A percentile compares a stretch with the other conserved stretches of the same genome.
These are phyloP conservation scores for Odontamblyopus lacepedii DNA, from an alignment of 2,797 vertebrate species.

Conservation along the genomic window DNA sequence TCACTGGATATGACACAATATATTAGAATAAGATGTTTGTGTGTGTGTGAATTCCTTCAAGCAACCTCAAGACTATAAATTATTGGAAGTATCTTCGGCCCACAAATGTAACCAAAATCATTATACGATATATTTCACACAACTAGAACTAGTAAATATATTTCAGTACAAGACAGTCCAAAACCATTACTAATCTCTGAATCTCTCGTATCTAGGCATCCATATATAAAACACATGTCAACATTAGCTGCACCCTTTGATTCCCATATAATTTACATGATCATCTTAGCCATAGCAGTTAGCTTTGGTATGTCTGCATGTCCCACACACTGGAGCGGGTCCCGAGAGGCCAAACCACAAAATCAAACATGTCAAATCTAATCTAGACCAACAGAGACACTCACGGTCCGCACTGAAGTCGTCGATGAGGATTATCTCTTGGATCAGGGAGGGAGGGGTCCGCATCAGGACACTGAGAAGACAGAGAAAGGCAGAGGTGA, in stretches of 20 bases:
- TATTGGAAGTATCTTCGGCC: too few relatives aligned
- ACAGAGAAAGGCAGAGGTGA: neutral
- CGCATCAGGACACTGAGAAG: slow-evolving; percentile 86
- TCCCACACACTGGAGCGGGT: neutral
- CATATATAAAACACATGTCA: slow-evolving; percentile 5
- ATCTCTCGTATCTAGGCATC: neutral
- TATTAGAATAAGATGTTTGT: too few relatives aligned
- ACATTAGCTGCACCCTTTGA: neutral
- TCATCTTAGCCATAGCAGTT: neutral
- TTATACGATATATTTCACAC: too few relatives aligned
- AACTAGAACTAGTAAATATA: neutral
- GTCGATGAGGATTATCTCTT: slow-evolving; percentile 96
- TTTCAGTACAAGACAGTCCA: neutral
- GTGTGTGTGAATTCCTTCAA: too few relatives aligned
- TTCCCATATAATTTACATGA: neutral
- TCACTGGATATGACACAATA: too few relatives aligned
- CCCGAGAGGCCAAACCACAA: neutral
- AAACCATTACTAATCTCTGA: neutral
- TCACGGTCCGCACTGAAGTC: slow-evolving; percentile 97
- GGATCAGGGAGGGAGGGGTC: slow-evolving; percentile 88
- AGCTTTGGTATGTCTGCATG: neutral
- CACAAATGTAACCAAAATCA: neutral
- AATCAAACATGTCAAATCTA: neutral
- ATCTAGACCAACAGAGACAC: slow-evolving; percentile 52
- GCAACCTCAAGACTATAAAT: too few relatives aligned